Percentiles rank a stretch among this genome's conserved stretches.
These are phyloP conservation scores for Toxonevra muliebris DNA, from an alignment of 2,888 invertebrate genomes.

Conservation along the genomic window DNA sequence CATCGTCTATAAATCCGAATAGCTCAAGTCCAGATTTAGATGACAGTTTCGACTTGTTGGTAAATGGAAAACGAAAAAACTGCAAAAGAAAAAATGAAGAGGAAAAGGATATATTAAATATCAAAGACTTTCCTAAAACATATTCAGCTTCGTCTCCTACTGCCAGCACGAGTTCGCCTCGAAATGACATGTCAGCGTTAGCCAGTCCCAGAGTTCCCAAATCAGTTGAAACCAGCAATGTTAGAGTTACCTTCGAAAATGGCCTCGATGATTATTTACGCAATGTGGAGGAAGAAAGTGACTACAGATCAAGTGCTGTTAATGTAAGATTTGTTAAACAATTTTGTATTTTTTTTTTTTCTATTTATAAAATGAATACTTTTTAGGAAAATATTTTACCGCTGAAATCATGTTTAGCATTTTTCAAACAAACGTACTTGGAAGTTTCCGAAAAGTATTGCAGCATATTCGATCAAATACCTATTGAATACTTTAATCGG, in stretches of 20 bases:
- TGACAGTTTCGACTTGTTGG: not conserved
- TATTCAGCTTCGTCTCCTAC: not conserved
- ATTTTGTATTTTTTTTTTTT: not conserved
- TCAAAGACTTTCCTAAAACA: slow-evolving; percentile 3
- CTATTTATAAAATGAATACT: not conserved
- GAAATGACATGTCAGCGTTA: not conserved
- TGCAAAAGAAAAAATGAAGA: slow-evolving; percentile 2
- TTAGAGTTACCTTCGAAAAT: slow-evolving; percentile 55
- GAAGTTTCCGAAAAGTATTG: slow-evolving; percentile 73
- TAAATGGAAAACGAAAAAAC: not conserved
- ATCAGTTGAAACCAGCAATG: slow-evolving; percentile 38
- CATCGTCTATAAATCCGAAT: not conserved
- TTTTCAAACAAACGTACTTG: slow-evolving; percentile 68
- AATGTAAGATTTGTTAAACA: slow-evolving; percentile 31
- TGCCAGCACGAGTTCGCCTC: not conserved
- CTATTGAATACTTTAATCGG: slow-evolving; percentile 69
- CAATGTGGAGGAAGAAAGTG: slow-evolving; percentile 53
- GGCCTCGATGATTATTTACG: slow-evolving; percentile 52
- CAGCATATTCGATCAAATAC: slow-evolving; percentile 72
- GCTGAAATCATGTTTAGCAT: slow-evolving; percentile 47
- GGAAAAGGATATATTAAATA: slow-evolving; percentile 5
- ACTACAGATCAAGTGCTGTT: slow-evolving; percentile 47
- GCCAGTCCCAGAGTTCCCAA: not conserved
- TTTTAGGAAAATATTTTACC: slow-evolving; percentile 45
- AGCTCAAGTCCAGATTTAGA: not conserved